Evolutionary conservation across 1,140 invertebrate species (phyloP), one percentile per base, ranked within the genome.

Genomic region (Ceratina calcarata): DNA sequence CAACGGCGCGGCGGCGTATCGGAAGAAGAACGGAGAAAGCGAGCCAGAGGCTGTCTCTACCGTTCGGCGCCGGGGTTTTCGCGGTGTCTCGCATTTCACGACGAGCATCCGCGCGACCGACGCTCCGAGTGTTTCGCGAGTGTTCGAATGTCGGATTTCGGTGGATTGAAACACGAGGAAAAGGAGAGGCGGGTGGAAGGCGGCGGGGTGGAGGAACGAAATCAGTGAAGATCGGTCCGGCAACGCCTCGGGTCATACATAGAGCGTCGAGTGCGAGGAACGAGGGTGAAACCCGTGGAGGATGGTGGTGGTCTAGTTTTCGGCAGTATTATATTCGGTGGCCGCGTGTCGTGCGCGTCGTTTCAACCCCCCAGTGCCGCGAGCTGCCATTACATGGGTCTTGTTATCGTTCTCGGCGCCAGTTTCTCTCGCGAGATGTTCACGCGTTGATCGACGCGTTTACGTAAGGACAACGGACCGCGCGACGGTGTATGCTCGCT

Each of bases 11-110:
- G 66, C 78, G 82, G 58, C 71, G 72, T 60, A 60, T 18, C 68
- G 62, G 64, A 49, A 53, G 72, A 64, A 76, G 58, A 66, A 85
- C 68, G 65, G 81, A 79, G 75, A 85, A 66, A 49, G 78, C 55
- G 51, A 70, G 64, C 75, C 75, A 81, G 76, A 83, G 84, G 77
- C 77, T 86, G 57, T 86, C 84, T 85, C 84, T 85, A 20, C 68
- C 68, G 58, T 80, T 86, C 77, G 64, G 77, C 77, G 77, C 73
- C 85, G 68, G 74, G 84, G 62, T 75, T 86, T 86, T 86, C 77
- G 49, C 73, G 37, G 74, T 77, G 81, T 86, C 85, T 83, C 80
- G 75, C 81, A 86, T 86, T 86, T 86, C 73, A 86, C 85, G 76
- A 80, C 70, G 76, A 86, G 80, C 76, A 76, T 76, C 79, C 83